Conservation (phyloP, 2,888 invertebrate genomes). For the Oligia fasciuncula region DNA sequence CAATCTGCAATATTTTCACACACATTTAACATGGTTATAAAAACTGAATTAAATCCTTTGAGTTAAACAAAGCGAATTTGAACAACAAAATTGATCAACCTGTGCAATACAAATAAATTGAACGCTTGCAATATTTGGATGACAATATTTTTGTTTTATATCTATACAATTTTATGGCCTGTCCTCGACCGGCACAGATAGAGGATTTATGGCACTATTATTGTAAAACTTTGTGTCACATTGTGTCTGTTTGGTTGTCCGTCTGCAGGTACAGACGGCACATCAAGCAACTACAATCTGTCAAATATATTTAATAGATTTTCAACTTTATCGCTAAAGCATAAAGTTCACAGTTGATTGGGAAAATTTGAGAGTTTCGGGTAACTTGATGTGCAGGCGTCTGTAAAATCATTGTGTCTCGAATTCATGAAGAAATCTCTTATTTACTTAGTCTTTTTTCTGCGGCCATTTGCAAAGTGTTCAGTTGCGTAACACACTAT, state of each 20-base stretch:
- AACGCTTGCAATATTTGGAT: slow-evolving; percentile 59
- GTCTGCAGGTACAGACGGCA: neutral
- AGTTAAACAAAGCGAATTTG: slow-evolving; percentile 49
- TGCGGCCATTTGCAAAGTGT: too few species aligned
- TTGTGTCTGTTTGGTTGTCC: neutral
- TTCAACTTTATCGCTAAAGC: too few species aligned
- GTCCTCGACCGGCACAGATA: slow-evolving; percentile 24
- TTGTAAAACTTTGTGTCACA: slow-evolving; percentile 8
- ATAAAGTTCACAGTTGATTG: too few species aligned
- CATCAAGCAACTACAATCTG: too few species aligned
- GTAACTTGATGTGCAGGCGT: too few species aligned
- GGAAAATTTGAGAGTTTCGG: too few species aligned
- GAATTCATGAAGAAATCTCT: neutral
- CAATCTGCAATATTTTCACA: slow-evolving; percentile 37
- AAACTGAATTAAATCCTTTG: slow-evolving; percentile 46
- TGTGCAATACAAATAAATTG: slow-evolving; percentile 53
- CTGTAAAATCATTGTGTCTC: neutral
- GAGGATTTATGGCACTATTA: slow-evolving; percentile 42
- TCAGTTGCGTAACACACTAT: neutral
- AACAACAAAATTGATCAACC: slow-evolving; percentile 43
- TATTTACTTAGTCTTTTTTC: neutral
- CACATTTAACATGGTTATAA: slow-evolving; percentile 37
- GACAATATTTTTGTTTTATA: slow-evolving; percentile 56
- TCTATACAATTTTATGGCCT: slow-evolving; percentile 48
- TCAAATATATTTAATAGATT: too few species aligned